Conservation (phyloP, 2,888 invertebrate genomes). For the Ochropleura leucogaster region DNA sequence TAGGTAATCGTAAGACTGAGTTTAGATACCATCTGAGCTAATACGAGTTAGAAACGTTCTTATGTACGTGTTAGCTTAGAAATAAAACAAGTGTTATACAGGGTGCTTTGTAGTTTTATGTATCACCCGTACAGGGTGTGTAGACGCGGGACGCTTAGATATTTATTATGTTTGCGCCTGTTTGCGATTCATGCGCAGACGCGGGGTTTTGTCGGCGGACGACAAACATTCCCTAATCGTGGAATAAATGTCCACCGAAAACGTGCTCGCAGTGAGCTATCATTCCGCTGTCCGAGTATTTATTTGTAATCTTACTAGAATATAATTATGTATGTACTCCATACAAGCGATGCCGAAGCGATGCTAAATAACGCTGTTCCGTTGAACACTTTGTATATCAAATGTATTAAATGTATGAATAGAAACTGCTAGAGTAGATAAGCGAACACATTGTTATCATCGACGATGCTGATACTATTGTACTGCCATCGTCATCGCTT, state of each 20-base stretch:
- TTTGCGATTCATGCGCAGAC: background rate
- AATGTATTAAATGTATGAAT: conserved; percentile 22
- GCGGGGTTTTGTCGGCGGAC: background rate
- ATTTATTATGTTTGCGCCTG: background rate
- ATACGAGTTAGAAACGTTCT: background rate
- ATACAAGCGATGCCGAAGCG: background rate
- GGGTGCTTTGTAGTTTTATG: conserved; percentile 40
- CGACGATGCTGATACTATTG: background rate
- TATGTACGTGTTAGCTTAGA: background rate
- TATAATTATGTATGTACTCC: background rate
- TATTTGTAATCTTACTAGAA: background rate
- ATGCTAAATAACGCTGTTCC: background rate
- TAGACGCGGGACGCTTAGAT: background rate
- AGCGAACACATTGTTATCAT: conserved; percentile 4
- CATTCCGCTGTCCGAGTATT: background rate
- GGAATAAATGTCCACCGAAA: background rate
- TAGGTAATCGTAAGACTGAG: conserved; percentile 73
- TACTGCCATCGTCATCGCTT: background rate
- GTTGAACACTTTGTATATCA: background rate
- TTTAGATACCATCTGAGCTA: conserved; percentile 54
- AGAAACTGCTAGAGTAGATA: background rate
- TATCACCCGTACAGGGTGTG: conserved; percentile 16
- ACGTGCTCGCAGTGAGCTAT: background rate
- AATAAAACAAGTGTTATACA: conserved; percentile 30
- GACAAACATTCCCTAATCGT: background rate